Percentiles rank a stretch among this genome's conserved stretches.
Conservation (phyloP, 2,888 invertebrate species). For the Aphrophora alni region DNA sequence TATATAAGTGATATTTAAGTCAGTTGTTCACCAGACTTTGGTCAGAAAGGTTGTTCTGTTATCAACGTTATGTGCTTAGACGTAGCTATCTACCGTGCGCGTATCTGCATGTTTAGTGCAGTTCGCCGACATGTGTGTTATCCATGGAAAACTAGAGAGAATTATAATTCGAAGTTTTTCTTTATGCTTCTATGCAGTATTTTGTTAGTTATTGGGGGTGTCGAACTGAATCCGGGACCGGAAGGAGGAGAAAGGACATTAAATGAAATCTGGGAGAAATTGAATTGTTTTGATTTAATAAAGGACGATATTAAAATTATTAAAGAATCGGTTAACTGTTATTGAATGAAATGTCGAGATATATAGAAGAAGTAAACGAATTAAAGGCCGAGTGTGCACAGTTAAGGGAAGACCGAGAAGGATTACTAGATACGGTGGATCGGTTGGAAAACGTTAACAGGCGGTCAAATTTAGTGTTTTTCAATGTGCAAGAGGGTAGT, state of each 20-base stretch:
- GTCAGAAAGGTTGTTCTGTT: too few relatives aligned
- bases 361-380: neutral
- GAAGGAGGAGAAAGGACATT: neutral
- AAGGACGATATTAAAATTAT: neutral
- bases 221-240: slow-evolving; percentile 15
- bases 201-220: slow-evolving; percentile 11
- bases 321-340: neutral
- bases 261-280: neutral
- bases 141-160: too few relatives aligned
- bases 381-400: neutral
- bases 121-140: too few relatives aligned
- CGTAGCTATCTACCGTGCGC: too few relatives aligned
- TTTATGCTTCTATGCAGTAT: neutral
- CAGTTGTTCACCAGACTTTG: too few relatives aligned
- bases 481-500: neutral
- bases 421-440: neutral
- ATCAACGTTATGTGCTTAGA: too few relatives aligned
- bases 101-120: too few relatives aligned
- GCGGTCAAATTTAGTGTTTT: slow-evolving; percentile 10
- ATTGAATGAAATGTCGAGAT: neutral
- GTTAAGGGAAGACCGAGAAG: neutral
- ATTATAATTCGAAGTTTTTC: too few relatives aligned
- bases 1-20: too few relatives aligned
- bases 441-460: neutral
- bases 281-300: neutral